Evolutionary conservation across 2,888 invertebrate genomes (phyloP), one percentile per base, ranked within the genome.

Genomic region (Saturnia japonica): DNA sequence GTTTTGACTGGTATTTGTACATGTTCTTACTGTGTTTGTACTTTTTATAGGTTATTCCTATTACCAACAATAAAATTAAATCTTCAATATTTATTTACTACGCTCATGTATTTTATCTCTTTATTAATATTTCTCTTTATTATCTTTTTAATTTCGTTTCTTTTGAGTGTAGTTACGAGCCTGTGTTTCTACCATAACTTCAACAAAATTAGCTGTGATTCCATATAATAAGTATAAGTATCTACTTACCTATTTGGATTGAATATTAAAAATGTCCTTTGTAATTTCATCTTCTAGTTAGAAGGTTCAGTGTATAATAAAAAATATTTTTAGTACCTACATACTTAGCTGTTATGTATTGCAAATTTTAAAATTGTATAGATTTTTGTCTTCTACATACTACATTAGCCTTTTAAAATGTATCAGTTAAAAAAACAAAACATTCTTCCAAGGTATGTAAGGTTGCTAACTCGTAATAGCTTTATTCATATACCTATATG

Each of bases 1-100:
- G 80, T 84, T 85, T 81, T 78, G 79, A 78, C 78, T 77, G 75
- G 77, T 75, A 77, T 76, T 68, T 68, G 42, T 42, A 62, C 47
- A 34, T 64, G 7, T 40, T 64, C 64, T 64, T 64, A 19, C 40
- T 6, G 40, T 8, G 19, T n/a, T 40, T 40, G 19, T n/a, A 40
- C n/a, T 28, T 28, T 43, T n/a, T 40, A 34, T n/a, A n/a, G 40
- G 64, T 64, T 40, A 40, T 62, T 62, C 1, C 6, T 62, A 64
- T 34, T 2, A 16, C 1, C 40, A 19, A 64, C 12, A 64, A 40
- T 40, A 64, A 64, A 40, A 19, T 34, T 3, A 8, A n/a, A 40
- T 25, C 12, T 28, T 28, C 11, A 57, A 60, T 25, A 12, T 22
- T 25, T 25, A 12, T 25, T 57, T 25, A 14, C 6, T 28, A 3